These are phyloP conservation scores for Ochotona princeps DNA, from an alignment of 2,113 vertebrate genomes.

Conservation along the genomic window DNA sequence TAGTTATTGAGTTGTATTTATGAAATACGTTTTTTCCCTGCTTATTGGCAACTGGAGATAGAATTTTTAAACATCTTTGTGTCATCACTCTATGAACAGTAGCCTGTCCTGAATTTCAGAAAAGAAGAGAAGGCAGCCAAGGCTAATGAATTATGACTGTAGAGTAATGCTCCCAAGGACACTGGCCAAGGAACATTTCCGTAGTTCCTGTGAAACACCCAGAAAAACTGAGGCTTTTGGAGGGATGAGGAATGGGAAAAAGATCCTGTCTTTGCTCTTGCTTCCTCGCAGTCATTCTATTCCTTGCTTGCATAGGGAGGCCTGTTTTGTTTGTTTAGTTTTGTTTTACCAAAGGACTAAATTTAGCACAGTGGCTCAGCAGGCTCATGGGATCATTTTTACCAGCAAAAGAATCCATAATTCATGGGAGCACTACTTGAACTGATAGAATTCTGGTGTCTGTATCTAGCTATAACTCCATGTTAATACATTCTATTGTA, in stretches of 20 bases:
- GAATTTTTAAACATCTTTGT: conserved; percentile 1
- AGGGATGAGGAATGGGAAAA: background rate
- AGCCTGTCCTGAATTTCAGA: conserved; percentile 9
- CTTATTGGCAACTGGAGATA: conserved; percentile 30
- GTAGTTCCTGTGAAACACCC: conserved; percentile 18
- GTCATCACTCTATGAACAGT: background rate
- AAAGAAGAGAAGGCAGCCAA: conserved; percentile 28
- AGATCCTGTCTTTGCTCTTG: background rate
- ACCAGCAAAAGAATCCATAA: conserved; percentile 46
- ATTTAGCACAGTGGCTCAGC: background rate
- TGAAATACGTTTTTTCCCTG: background rate
- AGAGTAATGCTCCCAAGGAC: conserved; percentile 6
- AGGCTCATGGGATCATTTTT: conserved; percentile 29
- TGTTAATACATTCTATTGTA: background rate
- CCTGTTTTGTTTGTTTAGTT: background rate
- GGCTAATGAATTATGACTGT: conserved; percentile 7
- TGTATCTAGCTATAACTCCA: conserved; percentile 28
- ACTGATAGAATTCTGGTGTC: conserved; percentile 13
- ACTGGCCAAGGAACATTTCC: background rate
- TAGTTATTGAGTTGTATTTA: background rate
- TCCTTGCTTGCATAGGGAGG: background rate
- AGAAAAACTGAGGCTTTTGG: conserved; percentile 23
- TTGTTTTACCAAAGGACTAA: background rate
- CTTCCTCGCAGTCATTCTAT: conserved; percentile 36
- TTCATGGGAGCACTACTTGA: conserved; percentile 43